A percentile compares a stretch with the other conserved stretches of the same genome.
Conservation (phyloP, 1,140 invertebrate species). For the Rhysida immarginata region DNA sequence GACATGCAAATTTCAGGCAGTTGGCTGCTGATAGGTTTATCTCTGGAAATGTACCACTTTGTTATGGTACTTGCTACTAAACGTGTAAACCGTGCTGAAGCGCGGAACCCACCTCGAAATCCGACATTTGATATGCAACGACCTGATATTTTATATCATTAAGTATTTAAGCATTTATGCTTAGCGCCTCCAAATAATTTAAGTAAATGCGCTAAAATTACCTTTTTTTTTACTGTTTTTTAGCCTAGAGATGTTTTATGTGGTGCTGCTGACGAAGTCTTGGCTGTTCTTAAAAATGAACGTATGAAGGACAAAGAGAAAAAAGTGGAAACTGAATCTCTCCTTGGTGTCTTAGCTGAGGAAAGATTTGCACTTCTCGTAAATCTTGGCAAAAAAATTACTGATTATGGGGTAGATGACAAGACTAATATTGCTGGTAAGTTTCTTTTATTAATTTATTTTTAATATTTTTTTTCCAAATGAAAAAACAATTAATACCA, state of each 20-base stretch:
- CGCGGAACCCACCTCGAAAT: too few relatives aligned
- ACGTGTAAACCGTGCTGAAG: too few relatives aligned
- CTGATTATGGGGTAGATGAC: conserved; percentile 84
- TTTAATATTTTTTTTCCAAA: conserved; percentile 3
- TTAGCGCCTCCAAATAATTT: too few relatives aligned
- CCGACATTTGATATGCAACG: too few relatives aligned
- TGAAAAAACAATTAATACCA: too few relatives aligned
- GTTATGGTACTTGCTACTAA: too few relatives aligned
- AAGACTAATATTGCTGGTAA: conserved; percentile 44
- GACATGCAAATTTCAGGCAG: background rate
- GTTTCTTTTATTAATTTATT: too few relatives aligned
- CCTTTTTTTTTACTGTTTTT: conserved; percentile 16
- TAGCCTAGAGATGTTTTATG: conserved; percentile 85
- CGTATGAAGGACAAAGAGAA: conserved; percentile 82
- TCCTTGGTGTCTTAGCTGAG: conserved; percentile 73
- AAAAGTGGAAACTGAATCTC: conserved; percentile 76
- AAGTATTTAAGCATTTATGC: too few relatives aligned
- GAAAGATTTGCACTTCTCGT: conserved; percentile 89
- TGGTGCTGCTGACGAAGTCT: conserved; percentile 95
- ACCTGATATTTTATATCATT: too few relatives aligned
- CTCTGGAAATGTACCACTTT: too few relatives aligned
- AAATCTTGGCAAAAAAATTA: conserved; percentile 96
- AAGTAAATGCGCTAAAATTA: background rate
- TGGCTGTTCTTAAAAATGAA: conserved; percentile 90
- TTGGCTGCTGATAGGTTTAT: too few relatives aligned